Evolutionary conservation across 2,888 invertebrate genomes (phyloP).

Genomic region (Dicyrtoma fusca): DNA sequence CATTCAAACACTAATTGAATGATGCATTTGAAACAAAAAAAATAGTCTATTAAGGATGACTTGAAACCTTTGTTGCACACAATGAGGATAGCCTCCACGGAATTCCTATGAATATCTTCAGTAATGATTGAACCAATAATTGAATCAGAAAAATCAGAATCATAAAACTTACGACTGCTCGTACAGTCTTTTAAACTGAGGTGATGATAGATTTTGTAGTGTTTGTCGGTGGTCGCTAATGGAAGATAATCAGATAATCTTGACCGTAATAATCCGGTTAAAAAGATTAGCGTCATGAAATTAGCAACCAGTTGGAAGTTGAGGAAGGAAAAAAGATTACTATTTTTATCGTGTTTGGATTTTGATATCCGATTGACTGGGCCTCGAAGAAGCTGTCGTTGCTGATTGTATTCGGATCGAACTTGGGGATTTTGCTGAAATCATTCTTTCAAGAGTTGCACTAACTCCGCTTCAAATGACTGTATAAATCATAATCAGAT

Average conservation of each 20-base stretch:
- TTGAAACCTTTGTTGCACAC: slow-evolving; percentile 23
- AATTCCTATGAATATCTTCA: not conserved
- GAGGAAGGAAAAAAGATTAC: not conserved
- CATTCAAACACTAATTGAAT: too few species aligned
- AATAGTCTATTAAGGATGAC: slow-evolving; percentile 13
- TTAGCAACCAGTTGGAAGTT: not conserved
- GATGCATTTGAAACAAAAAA: too few species aligned
- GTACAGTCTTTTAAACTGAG: too few species aligned
- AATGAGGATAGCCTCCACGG: not conserved
- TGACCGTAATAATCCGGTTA: slow-evolving; percentile 5
- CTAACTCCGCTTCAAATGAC: slow-evolving; percentile 25
- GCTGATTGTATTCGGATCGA: not conserved
- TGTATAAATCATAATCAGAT: too few species aligned
- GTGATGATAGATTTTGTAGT: too few species aligned
- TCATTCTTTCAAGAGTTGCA: slow-evolving; percentile 25
- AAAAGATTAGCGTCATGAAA: slow-evolving; percentile 4
- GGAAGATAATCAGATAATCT: slow-evolving; percentile 4
- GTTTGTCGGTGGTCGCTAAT: not conserved
- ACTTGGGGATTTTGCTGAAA: not conserved
- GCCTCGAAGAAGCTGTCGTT: not conserved
- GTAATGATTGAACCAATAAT: not conserved
- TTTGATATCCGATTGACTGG: not conserved
- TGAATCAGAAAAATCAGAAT: not conserved
- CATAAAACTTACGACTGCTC: too few species aligned
- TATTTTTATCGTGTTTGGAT: not conserved